Evolutionary conservation across 2,113 vertebrate genomes (phyloP).

Genomic region (Dromaius novaehollandiae): DNA sequence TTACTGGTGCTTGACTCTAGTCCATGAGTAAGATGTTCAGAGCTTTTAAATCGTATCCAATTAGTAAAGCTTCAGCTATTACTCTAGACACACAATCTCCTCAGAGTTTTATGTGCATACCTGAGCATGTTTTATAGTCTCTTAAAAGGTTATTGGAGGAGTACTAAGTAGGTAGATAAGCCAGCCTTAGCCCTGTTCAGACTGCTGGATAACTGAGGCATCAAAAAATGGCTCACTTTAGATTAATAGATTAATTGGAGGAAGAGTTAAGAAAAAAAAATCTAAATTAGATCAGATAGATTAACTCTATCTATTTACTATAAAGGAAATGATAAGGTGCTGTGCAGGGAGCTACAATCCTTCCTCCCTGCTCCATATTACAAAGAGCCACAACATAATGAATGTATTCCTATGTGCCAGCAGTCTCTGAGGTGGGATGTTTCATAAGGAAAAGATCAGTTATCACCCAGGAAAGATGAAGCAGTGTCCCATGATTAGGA

Average conservation of each 20-base stretch:
- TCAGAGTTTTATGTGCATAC: neutral
- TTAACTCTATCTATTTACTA: neutral
- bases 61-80: neutral
- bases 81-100: neutral
- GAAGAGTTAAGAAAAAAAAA: neutral
- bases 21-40: neutral
- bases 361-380: rapidly evolving
- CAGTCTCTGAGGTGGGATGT: neutral
- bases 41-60: neutral
- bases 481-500: neutral
- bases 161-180: neutral
- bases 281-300: neutral
- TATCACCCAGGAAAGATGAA: neutral
- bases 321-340: neutral
- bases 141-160: neutral
- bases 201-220: rapidly evolving
- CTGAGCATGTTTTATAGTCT: neutral
- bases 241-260: neutral
- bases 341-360: neutral
- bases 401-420: neutral
- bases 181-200: neutral
- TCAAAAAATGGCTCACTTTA: neutral
- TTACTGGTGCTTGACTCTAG: neutral
- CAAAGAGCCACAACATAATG: neutral
- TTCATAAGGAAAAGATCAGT: neutral